phyloP scores from a whole-genome alignment of 2,797 vertebrate species.

The Pseudochaenichthys georgianus region DNA sequence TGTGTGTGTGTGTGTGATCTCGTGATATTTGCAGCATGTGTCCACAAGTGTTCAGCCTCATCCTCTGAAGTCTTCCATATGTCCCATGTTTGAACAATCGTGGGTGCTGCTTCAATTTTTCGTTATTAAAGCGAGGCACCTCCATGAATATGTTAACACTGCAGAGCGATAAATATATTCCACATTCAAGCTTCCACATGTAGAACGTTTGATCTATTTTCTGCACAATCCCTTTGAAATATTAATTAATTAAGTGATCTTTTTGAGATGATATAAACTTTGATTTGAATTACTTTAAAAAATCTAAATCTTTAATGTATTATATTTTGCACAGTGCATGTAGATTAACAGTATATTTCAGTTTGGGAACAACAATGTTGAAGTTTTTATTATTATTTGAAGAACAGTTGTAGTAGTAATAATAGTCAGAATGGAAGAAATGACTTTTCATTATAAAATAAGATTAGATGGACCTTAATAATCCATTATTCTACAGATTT shows the following conservation, averaged over 20 bases:
- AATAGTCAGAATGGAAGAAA: not conserved
- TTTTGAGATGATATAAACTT: not conserved
- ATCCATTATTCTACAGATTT: not conserved
- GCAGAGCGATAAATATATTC: constrained; percentile 46
- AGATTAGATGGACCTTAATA: too few species aligned
- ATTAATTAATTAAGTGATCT: not conserved
- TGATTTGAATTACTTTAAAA: not conserved
- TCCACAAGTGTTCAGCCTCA: constrained; percentile 46
- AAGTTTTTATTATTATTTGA: too few species aligned
- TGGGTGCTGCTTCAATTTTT: constrained; percentile 58
- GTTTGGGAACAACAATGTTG: too few species aligned
- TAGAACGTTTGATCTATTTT: constrained; percentile 32
- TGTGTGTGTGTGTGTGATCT: constrained; percentile 17
- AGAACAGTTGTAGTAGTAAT: not conserved
- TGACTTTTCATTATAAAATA: not conserved
- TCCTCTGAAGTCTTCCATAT: constrained; percentile 65
- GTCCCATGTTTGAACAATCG: constrained; percentile 53
- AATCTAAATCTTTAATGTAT: constrained; percentile 1
- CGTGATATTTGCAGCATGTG: constrained; percentile 53
- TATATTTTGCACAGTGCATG: not conserved
- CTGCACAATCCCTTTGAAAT: constrained; percentile 1
- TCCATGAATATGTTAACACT: constrained; percentile 65
- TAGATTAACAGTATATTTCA: not conserved
- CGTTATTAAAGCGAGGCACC: constrained; percentile 59
- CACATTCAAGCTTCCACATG: constrained; percentile 46